A percentile compares a stretch with the other conserved stretches of the same genome.
Conservation (phyloP, 2,797 vertebrate genomes). For the Balearica regulorum region DNA sequence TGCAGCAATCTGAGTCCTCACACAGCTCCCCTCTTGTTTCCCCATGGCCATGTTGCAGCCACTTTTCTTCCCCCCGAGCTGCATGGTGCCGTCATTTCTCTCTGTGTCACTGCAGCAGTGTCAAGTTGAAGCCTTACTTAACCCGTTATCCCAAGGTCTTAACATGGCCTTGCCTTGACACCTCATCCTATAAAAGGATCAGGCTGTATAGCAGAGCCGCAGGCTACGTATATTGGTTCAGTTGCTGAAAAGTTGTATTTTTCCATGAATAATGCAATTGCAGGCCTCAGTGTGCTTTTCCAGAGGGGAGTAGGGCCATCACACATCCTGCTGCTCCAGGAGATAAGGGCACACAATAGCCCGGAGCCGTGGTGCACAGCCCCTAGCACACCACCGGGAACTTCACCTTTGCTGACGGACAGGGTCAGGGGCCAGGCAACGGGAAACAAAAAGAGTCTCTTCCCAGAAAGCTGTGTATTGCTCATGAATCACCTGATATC, state of each 20-base stretch:
- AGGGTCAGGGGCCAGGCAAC: neutral
- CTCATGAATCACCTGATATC: neutral
- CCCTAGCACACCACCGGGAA: neutral
- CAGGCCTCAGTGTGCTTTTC: neutral
- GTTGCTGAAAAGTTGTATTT: neutral
- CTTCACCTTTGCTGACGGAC: neutral
- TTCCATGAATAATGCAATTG: neutral
- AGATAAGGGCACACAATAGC: constrained; percentile 32
- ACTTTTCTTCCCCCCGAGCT: neutral
- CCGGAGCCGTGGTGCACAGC: neutral
- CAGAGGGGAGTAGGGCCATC: neutral
- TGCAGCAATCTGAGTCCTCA: neutral
- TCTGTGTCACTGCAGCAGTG: neutral
- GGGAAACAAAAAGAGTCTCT: neutral
- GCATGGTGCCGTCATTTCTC: neutral
- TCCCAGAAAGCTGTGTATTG: neutral
- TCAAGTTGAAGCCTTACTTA: neutral
- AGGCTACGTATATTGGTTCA: neutral
- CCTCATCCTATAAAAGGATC: neutral
- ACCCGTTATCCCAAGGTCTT: neutral
- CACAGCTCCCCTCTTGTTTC: neutral
- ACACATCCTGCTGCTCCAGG: constrained; percentile 25
- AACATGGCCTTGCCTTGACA: neutral
- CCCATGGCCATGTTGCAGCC: neutral
- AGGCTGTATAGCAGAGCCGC: neutral